These are phyloP conservation scores for Drosophila triauraria DNA, from an alignment of 1,140 invertebrate genomes.

Conservation along the genomic window DNA sequence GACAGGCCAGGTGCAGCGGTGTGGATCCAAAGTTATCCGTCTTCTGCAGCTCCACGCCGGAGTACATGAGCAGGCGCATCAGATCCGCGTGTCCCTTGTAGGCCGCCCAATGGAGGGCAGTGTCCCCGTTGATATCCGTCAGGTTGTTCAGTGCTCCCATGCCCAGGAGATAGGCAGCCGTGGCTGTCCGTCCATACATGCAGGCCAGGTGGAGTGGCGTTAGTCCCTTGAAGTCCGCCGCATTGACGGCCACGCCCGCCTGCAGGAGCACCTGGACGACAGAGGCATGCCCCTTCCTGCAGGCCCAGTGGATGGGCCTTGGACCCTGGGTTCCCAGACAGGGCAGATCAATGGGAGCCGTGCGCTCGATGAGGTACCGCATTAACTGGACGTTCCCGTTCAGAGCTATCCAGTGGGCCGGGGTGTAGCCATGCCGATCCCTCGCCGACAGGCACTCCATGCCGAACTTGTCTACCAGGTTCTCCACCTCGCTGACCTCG, in stretches of 20 bases:
- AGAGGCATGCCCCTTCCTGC: conserved; percentile 92
- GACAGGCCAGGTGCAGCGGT: conserved; percentile 95
- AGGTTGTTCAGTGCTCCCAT: conserved; percentile 94
- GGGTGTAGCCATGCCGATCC: conserved; percentile 96
- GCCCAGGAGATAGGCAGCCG: conserved; percentile 94
- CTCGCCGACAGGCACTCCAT: conserved; percentile 90
- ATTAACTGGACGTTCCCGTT: conserved; percentile 94
- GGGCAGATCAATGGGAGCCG: conserved; percentile 93
- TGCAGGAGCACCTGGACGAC: conserved; percentile 92
- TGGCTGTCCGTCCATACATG: conserved; percentile 96
- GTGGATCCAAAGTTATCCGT: conserved; percentile 97
- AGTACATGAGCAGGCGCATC: conserved; percentile 94
- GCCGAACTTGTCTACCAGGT: conserved; percentile 91
- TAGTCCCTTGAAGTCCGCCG: conserved; percentile 95
- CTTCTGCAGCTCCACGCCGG: conserved; percentile 89
- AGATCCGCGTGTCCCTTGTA: conserved; percentile 96
- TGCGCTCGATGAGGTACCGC: conserved; percentile 93
- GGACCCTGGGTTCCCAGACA: conserved; percentile 95
- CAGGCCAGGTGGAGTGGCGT: conserved; percentile 96
- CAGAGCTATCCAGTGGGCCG: conserved; percentile 95
- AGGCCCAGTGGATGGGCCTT: conserved; percentile 96
- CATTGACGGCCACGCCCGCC: conserved; percentile 95
- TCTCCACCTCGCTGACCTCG: conserved; percentile 91
- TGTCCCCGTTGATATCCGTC: conserved; percentile 96
- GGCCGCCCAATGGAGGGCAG: conserved; percentile 95